Evolutionary conservation across 2,113 vertebrate species (phyloP), one percentile per base, ranked within the genome.

Genomic region (Mustela nigripes): DNA sequence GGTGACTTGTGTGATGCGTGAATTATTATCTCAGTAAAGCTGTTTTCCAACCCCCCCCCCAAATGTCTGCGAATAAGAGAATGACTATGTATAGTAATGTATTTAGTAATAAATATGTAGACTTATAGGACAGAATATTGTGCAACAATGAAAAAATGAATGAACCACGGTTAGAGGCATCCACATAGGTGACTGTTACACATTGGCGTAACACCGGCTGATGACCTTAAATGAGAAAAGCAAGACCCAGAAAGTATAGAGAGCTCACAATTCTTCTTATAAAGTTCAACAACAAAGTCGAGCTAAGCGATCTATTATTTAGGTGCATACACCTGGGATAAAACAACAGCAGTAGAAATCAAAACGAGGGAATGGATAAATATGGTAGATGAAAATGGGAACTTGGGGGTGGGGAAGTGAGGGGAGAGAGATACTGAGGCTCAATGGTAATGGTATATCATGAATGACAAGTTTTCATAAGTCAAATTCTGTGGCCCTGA

Each of bases 11-110:
- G 3, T 62, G 3, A 19, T n/a, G 33, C 10, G 7, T 97, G 58
- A 91, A 85, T 65, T 69, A 10, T 53, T 21, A 73, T 79, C 53
- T 91, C 53, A 45, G 33, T 82, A 91, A 85, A 82, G 8, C 11
- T n/a, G 9, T 89, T 97, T 58, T 73, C 5, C 24, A 83, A 60
- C 19, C 0, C 1, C 3, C 69, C 19, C 19, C 7, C 39, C 19
- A 78, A 88, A 63, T 80, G 31, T 24, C 56, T 42, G 24, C 3
- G 26, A 79, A 45, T 11, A 79, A 42, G 15, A 53, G 11, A 56
- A 58, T 11, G 33, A 80, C 53, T 36, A 22, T 28, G 82, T 3
- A 39, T 15, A 62, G 26, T 19, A 53, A 53, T 53, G 50, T 16
- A 69, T 36, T 36, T 31, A 67, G 7, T 12, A 33, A 67, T n/a